Evolutionary conservation across 2,888 invertebrate genomes (phyloP).

Genomic region (Limnephilus auricula): DNA sequence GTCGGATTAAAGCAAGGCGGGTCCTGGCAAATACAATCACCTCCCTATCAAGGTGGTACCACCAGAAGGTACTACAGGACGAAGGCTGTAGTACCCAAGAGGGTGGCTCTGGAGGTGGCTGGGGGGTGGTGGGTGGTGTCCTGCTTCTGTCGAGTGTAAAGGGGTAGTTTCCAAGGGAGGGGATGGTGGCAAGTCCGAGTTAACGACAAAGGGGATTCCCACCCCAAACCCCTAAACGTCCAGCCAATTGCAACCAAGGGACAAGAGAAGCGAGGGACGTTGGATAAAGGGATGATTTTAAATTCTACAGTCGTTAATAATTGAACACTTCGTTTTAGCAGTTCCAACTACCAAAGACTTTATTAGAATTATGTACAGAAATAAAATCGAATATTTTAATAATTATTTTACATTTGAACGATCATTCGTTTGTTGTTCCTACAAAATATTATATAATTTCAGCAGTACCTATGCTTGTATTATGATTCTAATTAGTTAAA

Average conservation of each 20-base stretch:
- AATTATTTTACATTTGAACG: no score
- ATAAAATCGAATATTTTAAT: no score
- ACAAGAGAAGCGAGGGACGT: neutral
- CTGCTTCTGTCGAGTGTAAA: conserved; percentile 15
- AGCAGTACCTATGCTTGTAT: no score
- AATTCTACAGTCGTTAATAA: neutral
- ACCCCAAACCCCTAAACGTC: conserved; percentile 41
- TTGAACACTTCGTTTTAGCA: neutral
- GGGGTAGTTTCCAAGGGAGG: conserved; percentile 38
- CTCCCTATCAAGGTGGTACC: neutral
- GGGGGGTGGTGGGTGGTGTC: neutral
- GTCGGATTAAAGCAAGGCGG: conserved; percentile 3
- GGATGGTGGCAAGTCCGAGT: conserved; percentile 51
- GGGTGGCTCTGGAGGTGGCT: neutral
- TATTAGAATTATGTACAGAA: no score
- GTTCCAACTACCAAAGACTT: neutral
- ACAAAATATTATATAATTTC: neutral
- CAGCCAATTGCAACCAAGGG: conserved; percentile 15
- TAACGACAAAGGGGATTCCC: conserved; percentile 55
- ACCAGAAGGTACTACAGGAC: neutral
- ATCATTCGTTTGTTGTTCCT: no score
- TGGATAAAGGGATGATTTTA: conserved; percentile 31
- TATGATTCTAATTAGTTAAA: neutral
- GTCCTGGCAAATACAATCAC: neutral
- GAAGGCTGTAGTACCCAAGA: neutral